Base-by-base conservation (phyloP, 2,888 invertebrate species). In the Agrochola lychnidis region DNA sequence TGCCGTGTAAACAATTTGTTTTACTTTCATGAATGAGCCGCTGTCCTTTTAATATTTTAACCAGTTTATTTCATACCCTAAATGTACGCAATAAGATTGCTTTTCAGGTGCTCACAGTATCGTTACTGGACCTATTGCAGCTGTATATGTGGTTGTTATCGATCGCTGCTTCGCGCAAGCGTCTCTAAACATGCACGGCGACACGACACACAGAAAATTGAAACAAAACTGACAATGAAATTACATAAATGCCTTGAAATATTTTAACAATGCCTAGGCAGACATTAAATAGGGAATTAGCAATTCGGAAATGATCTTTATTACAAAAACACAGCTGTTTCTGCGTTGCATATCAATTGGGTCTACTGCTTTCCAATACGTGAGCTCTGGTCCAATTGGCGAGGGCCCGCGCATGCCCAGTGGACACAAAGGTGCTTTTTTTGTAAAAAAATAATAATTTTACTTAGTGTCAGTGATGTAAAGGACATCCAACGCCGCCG, bases 141-240 rank as follows among this genome's bases (percentile, higher is more conserved):
- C 89, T 90, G 88, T 89, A 85, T 84, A 87, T 87, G 77, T 81
- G 69, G 67, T 69, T 53, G 48, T 70, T 94, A 96, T 96, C 93
- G 96, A 96, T 95, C 94, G 91, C 80, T 78, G 76, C 83, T 85
- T 84, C 95, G 96, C 96, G 96, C 96, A 96, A 93, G 96, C 96
- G 96, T 95, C 91, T 87, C 64, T 73, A 79, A 81, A 73, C 82
- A 70, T 79, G 70, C 57, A 76, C 70, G 61, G 72, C 42, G 73
- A 76, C 36, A 73, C 76, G 56, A 70, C 57, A 61, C 74, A 66
- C 70, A 78, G 72, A 87, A 86, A 82, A 81, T 82, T 84, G 3
- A 57, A 63, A 82, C 16, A 64, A 69, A 68, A 68, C n/a, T 53
- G 53, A 62, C 62, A 76, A 70, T 57, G 42, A 40, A 66, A 78